These are phyloP conservation scores for Palythoa grandiflora DNA, from an alignment of 92 coral and sea anemone genomes.

Conservation along the genomic window DNA sequence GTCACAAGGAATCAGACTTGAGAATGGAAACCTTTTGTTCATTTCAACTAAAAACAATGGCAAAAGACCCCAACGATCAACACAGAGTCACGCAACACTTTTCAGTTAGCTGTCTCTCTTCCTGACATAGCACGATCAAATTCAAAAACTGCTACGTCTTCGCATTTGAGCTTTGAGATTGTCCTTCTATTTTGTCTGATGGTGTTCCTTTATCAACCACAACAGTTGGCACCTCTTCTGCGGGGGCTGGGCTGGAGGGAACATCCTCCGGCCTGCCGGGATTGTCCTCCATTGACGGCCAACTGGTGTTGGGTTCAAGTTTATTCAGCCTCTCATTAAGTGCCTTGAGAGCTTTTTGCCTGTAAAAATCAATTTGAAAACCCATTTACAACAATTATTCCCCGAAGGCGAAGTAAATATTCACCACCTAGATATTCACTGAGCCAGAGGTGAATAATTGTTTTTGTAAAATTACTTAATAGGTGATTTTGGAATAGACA, in stretches of 20 bases:
- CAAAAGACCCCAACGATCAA: not conserved
- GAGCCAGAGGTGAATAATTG: too few species aligned
- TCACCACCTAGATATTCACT: too few species aligned
- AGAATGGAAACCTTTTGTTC: not conserved
- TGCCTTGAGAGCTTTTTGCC: constrained; percentile 98
- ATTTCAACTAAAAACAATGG: not conserved
- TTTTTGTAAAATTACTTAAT: too few species aligned
- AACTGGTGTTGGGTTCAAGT: constrained; percentile 88
- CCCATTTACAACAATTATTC: too few species aligned
- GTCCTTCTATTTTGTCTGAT: constrained; percentile 60
- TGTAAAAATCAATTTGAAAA: constrained; percentile 17
- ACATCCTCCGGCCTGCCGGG: constrained; percentile 63
- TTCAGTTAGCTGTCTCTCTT: not conserved
- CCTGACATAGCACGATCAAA: not conserved
- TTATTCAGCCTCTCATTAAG: constrained; percentile 95
- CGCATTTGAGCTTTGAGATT: constrained; percentile 60
- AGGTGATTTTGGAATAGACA: too few species aligned
- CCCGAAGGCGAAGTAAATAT: too few species aligned
- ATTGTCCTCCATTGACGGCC: constrained; percentile 95
- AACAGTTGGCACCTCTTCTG: constrained; percentile 74
- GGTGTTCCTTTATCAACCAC: constrained; percentile 70
- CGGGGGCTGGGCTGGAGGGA: constrained; percentile 66
- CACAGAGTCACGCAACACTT: not conserved
- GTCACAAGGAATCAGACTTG: not conserved
- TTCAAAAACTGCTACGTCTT: constrained; percentile 55